phyloP scores from a whole-genome alignment of 2,797 vertebrate genomes.

The Pelochelys cantorii region DNA sequence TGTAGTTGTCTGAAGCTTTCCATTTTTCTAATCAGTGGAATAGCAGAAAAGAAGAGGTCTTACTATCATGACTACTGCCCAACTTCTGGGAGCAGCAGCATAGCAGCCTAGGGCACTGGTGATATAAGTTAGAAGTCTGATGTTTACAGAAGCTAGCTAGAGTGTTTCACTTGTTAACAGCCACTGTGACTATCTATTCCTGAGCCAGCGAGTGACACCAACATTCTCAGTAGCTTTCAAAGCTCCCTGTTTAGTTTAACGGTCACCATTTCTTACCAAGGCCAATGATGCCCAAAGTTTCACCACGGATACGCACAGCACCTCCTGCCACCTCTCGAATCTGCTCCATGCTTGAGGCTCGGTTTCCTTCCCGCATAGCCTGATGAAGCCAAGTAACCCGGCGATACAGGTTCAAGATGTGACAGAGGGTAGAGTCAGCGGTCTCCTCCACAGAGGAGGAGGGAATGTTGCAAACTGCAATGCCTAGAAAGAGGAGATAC shows the following conservation, averaged over 20 bases:
- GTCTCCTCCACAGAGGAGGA: slow-evolving; percentile 92
- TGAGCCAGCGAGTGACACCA: not conserved
- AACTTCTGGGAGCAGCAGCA: slow-evolving; percentile 29
- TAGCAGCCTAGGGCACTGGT: slow-evolving; percentile 20
- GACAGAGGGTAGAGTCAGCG: slow-evolving; percentile 91
- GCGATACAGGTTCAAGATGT: slow-evolving; percentile 92
- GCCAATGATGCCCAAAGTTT: slow-evolving; percentile 91
- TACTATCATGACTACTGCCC: slow-evolving; percentile 15
- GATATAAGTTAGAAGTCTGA: slow-evolving; percentile 1
- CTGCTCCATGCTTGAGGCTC: slow-evolving; percentile 90
- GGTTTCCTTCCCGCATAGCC: slow-evolving; percentile 89
- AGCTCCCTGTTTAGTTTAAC: not conserved
- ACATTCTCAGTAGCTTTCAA: slow-evolving; percentile 25
- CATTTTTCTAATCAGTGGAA: slow-evolving; percentile 34
- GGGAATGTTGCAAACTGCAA: slow-evolving; percentile 92
- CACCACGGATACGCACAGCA: slow-evolving; percentile 90
- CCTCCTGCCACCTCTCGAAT: slow-evolving; percentile 92
- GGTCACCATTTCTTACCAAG: slow-evolving; percentile 82
- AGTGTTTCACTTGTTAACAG: not conserved
- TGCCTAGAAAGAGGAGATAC: slow-evolving; percentile 81
- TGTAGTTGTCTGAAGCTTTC: not conserved
- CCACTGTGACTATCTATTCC: slow-evolving; percentile 2
- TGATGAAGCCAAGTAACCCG: slow-evolving; percentile 93
- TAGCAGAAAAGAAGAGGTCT: not conserved
- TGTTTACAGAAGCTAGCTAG: slow-evolving; percentile 6